A percentile compares a stretch with the other conserved stretches of the same genome.
Evolutionary conservation across 1,140 invertebrate genomes (phyloP).

Genomic region (Ceratina japonica): DNA sequence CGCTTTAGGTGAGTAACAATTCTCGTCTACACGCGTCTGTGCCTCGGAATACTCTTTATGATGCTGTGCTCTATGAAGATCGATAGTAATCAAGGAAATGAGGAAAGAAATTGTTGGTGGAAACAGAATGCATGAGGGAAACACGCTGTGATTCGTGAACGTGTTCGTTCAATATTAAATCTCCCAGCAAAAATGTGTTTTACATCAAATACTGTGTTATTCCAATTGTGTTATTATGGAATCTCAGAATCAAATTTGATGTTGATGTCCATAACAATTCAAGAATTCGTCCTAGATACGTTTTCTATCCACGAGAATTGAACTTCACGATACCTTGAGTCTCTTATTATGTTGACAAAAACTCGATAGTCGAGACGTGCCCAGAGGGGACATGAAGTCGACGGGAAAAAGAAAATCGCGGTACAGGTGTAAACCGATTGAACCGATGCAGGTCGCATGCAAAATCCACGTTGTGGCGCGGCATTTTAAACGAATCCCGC

Average conservation of each 20-base stretch:
- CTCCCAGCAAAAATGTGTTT: no score
- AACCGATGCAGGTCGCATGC: neutral
- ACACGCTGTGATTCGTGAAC: neutral
- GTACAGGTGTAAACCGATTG: slow-evolving; percentile 27
- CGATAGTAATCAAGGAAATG: neutral
- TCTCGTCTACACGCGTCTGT: neutral
- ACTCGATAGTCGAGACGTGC: neutral
- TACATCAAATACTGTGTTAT: no score
- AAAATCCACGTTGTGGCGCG: neutral
- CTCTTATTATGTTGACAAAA: neutral
- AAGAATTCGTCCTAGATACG: no score
- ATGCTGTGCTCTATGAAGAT: neutral
- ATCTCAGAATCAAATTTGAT: no score
- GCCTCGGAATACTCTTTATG: neutral
- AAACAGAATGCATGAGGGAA: neutral
- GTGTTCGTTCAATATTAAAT: neutral
- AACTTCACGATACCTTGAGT: no score
- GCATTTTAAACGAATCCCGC: slow-evolving; percentile 16
- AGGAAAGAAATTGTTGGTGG: neutral
- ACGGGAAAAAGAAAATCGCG: neutral
- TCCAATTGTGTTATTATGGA: no score
- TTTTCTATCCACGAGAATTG: no score
- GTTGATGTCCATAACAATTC: no score
- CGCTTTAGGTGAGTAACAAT: slow-evolving; percentile 35
- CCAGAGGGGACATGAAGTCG: neutral